phyloP scores from a whole-genome alignment of 2,113 vertebrate species.

The Vicugna pacos region DNA sequence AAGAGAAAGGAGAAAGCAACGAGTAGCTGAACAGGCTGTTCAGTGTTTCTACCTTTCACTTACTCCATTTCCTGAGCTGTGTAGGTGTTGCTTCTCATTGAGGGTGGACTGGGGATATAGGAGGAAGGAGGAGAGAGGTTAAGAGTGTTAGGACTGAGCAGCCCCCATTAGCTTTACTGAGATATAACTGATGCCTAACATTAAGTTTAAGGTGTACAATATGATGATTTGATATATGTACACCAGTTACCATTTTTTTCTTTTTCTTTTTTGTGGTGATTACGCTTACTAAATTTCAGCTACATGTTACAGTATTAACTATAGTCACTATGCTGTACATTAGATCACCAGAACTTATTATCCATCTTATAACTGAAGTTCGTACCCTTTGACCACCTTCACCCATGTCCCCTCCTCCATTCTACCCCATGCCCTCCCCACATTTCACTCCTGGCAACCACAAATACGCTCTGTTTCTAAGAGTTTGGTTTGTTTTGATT shows the following conservation, averaged over 20 bases:
- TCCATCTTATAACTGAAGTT: background rate
- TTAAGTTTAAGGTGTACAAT: background rate
- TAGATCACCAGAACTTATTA: background rate
- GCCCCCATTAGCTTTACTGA: background rate
- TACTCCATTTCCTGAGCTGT: background rate
- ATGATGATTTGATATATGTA: conserved; percentile 1
- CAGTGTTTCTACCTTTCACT: background rate
- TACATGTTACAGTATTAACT: background rate
- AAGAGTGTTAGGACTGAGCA: background rate
- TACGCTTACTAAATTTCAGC: background rate
- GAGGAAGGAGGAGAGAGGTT: background rate
- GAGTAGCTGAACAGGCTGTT: background rate
- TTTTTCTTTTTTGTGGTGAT: background rate
- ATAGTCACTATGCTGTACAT: background rate
- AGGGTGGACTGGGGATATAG: background rate
- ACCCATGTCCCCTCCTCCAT: background rate
- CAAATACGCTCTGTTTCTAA: background rate
- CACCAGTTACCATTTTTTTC: background rate
- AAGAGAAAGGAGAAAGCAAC: background rate
- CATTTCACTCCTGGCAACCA: background rate
- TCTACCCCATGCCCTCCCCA: background rate
- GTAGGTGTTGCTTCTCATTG: background rate
- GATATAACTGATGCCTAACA: background rate
- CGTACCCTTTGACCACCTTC: background rate
- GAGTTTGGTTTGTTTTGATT: background rate